Evolutionary conservation across 2,888 invertebrate species (phyloP), one percentile per base, ranked within the genome.

Genomic region (Thecophora atra): DNA sequence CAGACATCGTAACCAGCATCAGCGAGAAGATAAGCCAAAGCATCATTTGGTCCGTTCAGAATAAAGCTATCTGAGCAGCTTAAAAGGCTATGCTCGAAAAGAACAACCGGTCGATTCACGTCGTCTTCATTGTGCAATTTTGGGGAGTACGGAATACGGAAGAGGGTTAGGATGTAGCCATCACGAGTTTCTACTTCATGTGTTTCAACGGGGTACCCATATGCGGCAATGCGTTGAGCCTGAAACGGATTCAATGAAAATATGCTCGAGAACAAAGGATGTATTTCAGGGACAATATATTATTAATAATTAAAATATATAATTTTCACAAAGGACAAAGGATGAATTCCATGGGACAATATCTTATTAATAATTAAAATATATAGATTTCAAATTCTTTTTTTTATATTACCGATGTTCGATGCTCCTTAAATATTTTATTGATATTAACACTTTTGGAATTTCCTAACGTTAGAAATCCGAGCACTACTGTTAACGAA

Each of bases 41-140:
- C 76, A 30, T 52, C 69, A 19, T 76, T 71, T 1, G 73, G 70
- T 13, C 79, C 79, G 7, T 73, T 60, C 7, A 77, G 54, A 7
- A 77, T 24, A 69, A 76, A 79, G 21, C 71, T 73, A 21, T 76
- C 77, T 0, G 77, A 77, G 8, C 76, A 78, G 51, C 77, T 77
- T 7, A 77, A 66, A 1, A 79, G n/a, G 0, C 79, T 78, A 54
- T 79, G 79, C 72, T 94, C 94, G 42, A 78, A 56, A 94, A 77
- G 72, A 11, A 74, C 73, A 7, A 63, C 71, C 4, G 75, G 76
- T 7, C 70, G 67, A 3, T 44, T 8, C 7, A n/a, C n/a, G n/a
- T 78, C 42, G 7, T 72, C 28, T 8, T 65, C 6, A 28, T 75
- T 71, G 3, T 67, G 51, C 1, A 73, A 26, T 13, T 72, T 52